Evolutionary conservation across 2,888 invertebrate species (phyloP).

Genomic region (Luperina testacea): DNA sequence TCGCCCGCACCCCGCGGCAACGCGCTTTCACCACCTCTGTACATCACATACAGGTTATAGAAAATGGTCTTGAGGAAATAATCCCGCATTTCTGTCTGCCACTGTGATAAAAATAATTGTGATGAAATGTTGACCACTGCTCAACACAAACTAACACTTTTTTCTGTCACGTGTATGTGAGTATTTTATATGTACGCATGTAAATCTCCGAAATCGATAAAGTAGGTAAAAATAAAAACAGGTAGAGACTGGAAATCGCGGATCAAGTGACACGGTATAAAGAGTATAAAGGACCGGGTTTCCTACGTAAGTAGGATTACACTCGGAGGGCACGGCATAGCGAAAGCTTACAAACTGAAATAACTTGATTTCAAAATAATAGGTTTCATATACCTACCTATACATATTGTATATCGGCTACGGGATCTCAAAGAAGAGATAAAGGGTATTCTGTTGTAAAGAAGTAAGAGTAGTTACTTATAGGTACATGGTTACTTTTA

Average conservation of each 20-base stretch:
- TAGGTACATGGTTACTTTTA: too few species aligned
- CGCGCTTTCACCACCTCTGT: conserved; percentile 72
- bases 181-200: not conserved
- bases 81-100: conserved; percentile 10
- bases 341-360: conserved; percentile 48
- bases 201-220: conserved; percentile 1
- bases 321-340: conserved; percentile 11
- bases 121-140: not conserved
- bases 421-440: not conserved
- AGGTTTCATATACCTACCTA: conserved; percentile 4
- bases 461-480: not conserved
- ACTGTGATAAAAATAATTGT: conserved; percentile 55
- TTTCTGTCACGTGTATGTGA: not conserved
- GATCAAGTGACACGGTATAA: conserved; percentile 48
- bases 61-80: not conserved
- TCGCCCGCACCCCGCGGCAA: conserved; percentile 75
- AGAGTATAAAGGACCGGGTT: conserved; percentile 46
- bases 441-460: conserved; percentile 9
- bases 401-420: not conserved
- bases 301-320: conserved; percentile 47
- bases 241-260: conserved; percentile 23
- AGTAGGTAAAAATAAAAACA: conserved; percentile 24
- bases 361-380: conserved; percentile 47
- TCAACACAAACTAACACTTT: not conserved
- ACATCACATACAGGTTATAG: conserved; percentile 30